Evolutionary conservation across 2,113 vertebrate genomes (phyloP), one percentile per base, ranked within the genome.

Genomic region (Girardinichthys multiradiatus): DNA sequence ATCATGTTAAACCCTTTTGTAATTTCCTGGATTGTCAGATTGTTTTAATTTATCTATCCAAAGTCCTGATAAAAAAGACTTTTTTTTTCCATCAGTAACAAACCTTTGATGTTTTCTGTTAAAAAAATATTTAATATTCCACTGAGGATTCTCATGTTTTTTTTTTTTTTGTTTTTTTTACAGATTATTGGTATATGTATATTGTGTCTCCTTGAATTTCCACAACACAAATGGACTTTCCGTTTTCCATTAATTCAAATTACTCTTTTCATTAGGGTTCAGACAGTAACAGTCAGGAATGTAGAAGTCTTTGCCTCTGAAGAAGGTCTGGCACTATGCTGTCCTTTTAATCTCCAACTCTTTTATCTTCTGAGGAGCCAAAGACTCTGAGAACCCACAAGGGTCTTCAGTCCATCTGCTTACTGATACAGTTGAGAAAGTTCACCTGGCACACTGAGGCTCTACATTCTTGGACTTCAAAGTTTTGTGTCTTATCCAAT

Each of bases 301-400:
- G 59, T 24, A 64, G 72, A 48, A 62, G 81, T 76, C 58, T 72
- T 83, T 72, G 76, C 81, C 70, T 72, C 10, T 27, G 81, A 68
- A 86, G 79, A 86, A 75, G 82, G 84, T 68, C 45, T 64, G 81
- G 48, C 72, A 68, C 65, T 42, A 68, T 19, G 68, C 68, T 37
- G 64, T 83, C 63, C 64, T 69, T 79, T 77, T 76, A 73, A 58
- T 68, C 19, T 79, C 12, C 30, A 31, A 72, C 45, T 31, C 9
- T 83, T 37, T 64, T 37, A 42, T 74, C 74, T 54, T 70, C n/a
- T 21, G 6, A 73, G 54, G 48, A 69, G n/a, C 60, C 27, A 72
- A 10, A 2, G 51, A 64, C 60, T 63, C 37, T 74, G 69, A 80
- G 57, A 79, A 63, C 64, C 30, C 24, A 4, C 64, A 29, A 62